Percentiles rank a stretch among this genome's conserved stretches.
These are phyloP conservation scores for Chironomus riparius DNA, from an alignment of 2,888 invertebrate species.

Conservation along the genomic window DNA sequence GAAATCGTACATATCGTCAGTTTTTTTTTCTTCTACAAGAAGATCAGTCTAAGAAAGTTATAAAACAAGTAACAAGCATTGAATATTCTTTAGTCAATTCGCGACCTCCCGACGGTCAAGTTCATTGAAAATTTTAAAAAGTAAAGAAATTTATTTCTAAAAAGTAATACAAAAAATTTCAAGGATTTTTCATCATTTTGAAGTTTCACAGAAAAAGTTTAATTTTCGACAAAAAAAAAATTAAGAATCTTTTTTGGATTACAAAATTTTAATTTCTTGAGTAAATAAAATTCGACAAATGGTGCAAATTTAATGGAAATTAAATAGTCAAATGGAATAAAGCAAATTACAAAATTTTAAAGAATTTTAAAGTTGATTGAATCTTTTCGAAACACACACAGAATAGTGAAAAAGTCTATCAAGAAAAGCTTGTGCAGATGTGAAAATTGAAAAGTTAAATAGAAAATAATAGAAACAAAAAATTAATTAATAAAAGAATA, in stretches of 20 bases:
- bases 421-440: neutral
- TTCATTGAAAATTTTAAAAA: slow-evolving; percentile 18
- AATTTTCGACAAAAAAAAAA: neutral
- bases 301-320: too few relatives aligned
- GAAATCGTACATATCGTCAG: slow-evolving; percentile 20
- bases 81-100: slow-evolving; percentile 42
- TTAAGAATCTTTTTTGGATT: too few relatives aligned
- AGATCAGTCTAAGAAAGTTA: slow-evolving; percentile 39
- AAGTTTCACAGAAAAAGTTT: neutral
- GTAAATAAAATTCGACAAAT: too few relatives aligned
- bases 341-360: neutral
- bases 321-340: neutral
- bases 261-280: too few relatives aligned
- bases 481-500: neutral
- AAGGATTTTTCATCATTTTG: too few relatives aligned
- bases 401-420: neutral
- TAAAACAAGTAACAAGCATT: slow-evolving; percentile 43
- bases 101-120: slow-evolving; percentile 43
- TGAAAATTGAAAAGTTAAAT: neutral
- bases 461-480: neutral
- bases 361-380: neutral
- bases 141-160: neutral
- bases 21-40: slow-evolving; percentile 31
- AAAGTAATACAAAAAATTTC: neutral
- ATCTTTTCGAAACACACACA: neutral